Conservation (phyloP, 2,888 invertebrate species). For the Parnassius orleans region DNA sequence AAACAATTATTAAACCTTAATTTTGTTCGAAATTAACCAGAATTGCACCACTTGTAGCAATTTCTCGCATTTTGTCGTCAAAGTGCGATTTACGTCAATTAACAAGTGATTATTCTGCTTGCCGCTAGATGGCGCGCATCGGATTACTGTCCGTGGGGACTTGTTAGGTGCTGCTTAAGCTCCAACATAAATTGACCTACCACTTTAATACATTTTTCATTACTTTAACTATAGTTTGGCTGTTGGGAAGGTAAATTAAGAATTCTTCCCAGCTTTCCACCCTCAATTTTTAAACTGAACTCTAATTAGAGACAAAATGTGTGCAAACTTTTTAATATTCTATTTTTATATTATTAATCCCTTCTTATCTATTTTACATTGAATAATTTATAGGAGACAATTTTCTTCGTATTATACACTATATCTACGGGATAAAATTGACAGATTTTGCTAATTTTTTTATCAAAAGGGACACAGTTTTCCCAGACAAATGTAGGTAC, state of each 20-base stretch:
- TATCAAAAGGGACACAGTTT: too few species aligned
- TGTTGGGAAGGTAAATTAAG: conserved; percentile 5
- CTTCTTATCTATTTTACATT: too few species aligned
- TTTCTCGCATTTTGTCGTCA: conserved; percentile 54
- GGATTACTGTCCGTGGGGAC: conserved; percentile 56
- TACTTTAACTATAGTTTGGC: conserved; percentile 10
- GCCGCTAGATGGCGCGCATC: conserved; percentile 61
- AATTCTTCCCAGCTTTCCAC: not conserved
- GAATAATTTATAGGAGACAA: too few species aligned
- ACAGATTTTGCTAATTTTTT: too few species aligned
- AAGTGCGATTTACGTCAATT: conserved; percentile 57
- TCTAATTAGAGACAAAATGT: too few species aligned
- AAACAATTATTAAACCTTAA: too few species aligned
- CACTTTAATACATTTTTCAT: conserved; percentile 18
- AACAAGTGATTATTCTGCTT: conserved; percentile 64
- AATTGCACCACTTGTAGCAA: conserved; percentile 38
- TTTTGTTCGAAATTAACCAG: conserved; percentile 13
- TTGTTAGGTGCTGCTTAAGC: conserved; percentile 40
- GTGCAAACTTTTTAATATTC: too few species aligned
- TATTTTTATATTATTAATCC: too few species aligned
- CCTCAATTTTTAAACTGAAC: too few species aligned
- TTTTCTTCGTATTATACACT: too few species aligned
- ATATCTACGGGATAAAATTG: too few species aligned
- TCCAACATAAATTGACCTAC: conserved; percentile 25
- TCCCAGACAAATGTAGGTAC: too few species aligned